phyloP scores from a whole-genome alignment of 2,888 invertebrate genomes.

The Acanthosepion pharaonis region DNA sequence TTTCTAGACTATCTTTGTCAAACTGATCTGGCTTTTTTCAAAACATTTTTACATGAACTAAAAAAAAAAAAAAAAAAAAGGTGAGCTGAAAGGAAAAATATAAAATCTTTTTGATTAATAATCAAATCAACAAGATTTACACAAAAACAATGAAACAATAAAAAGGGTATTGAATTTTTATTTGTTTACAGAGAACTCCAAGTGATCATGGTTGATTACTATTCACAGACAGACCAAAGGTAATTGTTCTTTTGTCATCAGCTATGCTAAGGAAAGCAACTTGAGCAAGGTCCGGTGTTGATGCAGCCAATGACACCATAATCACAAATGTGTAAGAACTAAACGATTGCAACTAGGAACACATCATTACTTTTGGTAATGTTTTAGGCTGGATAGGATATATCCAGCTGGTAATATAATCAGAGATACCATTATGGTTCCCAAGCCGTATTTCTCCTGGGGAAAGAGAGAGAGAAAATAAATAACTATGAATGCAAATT shows the following conservation, averaged over 20 bases:
- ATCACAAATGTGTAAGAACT: not conserved
- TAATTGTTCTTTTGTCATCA: not conserved
- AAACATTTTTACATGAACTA: too few relatives aligned
- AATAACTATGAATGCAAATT: not conserved
- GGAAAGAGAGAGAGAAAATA: conserved; percentile 48
- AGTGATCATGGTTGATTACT: not conserved
- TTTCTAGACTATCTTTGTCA: too few relatives aligned
- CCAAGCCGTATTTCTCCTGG: conserved; percentile 52
- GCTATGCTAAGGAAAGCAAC: not conserved
- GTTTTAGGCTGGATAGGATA: conserved; percentile 50
- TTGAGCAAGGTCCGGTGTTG: conserved; percentile 12
- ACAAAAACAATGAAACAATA: not conserved
- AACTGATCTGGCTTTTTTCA: too few relatives aligned
- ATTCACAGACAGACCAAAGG: not conserved
- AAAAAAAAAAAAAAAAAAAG: too few relatives aligned
- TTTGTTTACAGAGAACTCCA: not conserved
- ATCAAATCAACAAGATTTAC: too few relatives aligned
- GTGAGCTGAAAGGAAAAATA: too few relatives aligned
- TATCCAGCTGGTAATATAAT: conserved; percentile 51
- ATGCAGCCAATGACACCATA: not conserved
- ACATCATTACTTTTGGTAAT: conserved; percentile 52
- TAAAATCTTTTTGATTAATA: too few relatives aligned
- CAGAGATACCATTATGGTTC: conserved; percentile 37
- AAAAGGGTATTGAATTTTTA: not conserved
- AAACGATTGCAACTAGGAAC: not conserved